A percentile compares a stretch with the other conserved stretches of the same genome.
Conservation (phyloP, 2,113 vertebrate species). For the Poeciliopsis prolifica region DNA sequence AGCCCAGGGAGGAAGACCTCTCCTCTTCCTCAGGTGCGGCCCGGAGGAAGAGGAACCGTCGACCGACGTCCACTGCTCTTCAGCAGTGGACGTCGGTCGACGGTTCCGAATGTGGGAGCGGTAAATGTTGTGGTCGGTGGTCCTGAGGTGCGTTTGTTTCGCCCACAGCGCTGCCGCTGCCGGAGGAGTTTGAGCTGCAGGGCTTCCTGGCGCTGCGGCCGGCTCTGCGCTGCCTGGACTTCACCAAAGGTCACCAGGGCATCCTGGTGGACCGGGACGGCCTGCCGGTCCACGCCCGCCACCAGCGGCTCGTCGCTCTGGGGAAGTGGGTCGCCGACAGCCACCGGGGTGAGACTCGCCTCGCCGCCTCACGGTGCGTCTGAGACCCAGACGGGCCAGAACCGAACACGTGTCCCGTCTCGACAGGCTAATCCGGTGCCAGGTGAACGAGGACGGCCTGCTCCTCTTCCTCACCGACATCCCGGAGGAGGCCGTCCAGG, state of each 20-base stretch:
- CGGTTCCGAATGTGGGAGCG: too few relatives aligned
- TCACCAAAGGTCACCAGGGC: slow-evolving; percentile 97
- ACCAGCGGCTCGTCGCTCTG: slow-evolving; percentile 88
- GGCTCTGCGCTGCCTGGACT: slow-evolving; percentile 95
- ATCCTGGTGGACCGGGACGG: slow-evolving; percentile 90
- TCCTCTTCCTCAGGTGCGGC: slow-evolving; percentile 40
- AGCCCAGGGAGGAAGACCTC: slow-evolving; percentile 90
- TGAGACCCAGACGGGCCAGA: too few relatives aligned
- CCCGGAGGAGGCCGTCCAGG: slow-evolving; percentile 89
- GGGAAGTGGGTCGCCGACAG: slow-evolving; percentile 97
- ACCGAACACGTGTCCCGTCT: not conserved
- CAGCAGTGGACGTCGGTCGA: too few relatives aligned
- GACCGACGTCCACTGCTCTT: too few relatives aligned
- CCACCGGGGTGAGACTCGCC: slow-evolving; percentile 84
- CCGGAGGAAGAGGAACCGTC: too few relatives aligned
- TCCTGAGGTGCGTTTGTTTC: slow-evolving; percentile 30
- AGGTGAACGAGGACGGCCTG: slow-evolving; percentile 88
- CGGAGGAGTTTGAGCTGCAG: slow-evolving; percentile 98
- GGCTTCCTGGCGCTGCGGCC: slow-evolving; percentile 96
- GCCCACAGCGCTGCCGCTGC: slow-evolving; percentile 88
- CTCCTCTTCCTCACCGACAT: slow-evolving; percentile 93
- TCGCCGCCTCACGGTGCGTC: not conserved
- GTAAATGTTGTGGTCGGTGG: too few relatives aligned
- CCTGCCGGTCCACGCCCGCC: slow-evolving; percentile 85
- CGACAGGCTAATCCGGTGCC: slow-evolving; percentile 91